Conservation (phyloP, 2,113 vertebrate genomes). For the Artemisiospiza belli region DNA sequence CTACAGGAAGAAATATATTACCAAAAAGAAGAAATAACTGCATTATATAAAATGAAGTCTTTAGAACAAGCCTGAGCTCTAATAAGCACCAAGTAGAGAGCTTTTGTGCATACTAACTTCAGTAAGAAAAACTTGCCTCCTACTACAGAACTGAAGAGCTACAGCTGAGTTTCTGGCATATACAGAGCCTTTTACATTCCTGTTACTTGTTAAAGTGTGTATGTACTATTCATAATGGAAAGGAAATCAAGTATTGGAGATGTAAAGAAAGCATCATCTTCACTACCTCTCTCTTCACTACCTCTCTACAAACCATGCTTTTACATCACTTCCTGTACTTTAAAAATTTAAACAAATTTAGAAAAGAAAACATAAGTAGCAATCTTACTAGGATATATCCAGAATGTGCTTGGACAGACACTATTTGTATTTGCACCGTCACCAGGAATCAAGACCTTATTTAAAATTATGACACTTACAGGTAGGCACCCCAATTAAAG, state of each 20-base stretch:
- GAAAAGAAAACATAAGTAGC: background rate
- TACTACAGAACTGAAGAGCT: background rate
- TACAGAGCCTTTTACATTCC: background rate
- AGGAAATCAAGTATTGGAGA: background rate
- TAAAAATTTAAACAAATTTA: background rate
- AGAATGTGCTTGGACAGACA: background rate
- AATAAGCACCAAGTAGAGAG: background rate
- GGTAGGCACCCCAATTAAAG: background rate
- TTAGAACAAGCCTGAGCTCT: background rate
- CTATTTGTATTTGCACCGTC: background rate
- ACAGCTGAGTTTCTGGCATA: background rate
- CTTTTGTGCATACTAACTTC: background rate
- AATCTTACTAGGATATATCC: background rate
- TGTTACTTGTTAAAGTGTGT: background rate
- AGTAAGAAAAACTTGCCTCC: background rate
- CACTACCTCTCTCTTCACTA: background rate
- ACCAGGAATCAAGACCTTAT: background rate
- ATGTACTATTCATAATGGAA: background rate
- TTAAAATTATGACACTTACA: background rate
- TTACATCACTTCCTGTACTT: background rate
- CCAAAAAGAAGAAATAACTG: background rate
- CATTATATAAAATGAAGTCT: background rate
- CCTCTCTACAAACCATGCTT: background rate
- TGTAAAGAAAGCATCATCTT: background rate
- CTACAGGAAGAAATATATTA: background rate